Evolutionary conservation across 2,113 vertebrate species (phyloP).

Genomic region (Ailuropoda melanoleuca): DNA sequence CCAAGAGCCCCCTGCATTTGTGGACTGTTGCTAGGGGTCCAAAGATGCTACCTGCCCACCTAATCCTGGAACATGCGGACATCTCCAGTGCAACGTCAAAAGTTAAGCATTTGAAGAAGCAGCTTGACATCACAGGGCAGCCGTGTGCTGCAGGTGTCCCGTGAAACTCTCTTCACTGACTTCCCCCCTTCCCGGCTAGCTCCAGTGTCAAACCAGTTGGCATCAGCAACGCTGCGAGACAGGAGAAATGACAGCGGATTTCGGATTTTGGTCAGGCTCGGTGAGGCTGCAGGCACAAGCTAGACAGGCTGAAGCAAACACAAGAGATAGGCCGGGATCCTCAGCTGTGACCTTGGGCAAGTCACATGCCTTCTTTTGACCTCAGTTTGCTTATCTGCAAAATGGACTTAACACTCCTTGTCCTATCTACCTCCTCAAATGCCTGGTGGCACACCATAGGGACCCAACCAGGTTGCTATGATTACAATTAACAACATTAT

Average conservation of each 20-base stretch:
- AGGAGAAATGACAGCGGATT: rapidly evolving
- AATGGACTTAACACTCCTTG: not conserved
- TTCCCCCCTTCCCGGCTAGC: not conserved
- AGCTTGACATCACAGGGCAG: not conserved
- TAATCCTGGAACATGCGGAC: not conserved
- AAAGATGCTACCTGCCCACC: not conserved
- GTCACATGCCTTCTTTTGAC: not conserved
- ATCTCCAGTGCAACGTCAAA: not conserved
- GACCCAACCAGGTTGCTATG: not conserved
- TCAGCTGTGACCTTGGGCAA: not conserved
- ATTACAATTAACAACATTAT: not conserved
- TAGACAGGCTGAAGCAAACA: not conserved
- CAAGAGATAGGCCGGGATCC: not conserved
- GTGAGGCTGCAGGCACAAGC: not conserved
- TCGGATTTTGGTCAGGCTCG: too few species aligned
- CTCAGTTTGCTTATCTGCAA: not conserved
- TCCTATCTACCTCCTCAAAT: not conserved
- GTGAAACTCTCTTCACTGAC: not conserved
- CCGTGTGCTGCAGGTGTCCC: not conserved
- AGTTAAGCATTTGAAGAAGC: not conserved
- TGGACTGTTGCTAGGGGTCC: not conserved
- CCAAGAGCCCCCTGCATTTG: not conserved
- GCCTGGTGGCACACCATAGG: not conserved
- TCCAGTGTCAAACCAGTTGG: not conserved
- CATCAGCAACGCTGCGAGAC: rapidly evolving